Evolutionary conservation across 2,888 invertebrate genomes (phyloP).

Genomic region (Crepidodera aurea): DNA sequence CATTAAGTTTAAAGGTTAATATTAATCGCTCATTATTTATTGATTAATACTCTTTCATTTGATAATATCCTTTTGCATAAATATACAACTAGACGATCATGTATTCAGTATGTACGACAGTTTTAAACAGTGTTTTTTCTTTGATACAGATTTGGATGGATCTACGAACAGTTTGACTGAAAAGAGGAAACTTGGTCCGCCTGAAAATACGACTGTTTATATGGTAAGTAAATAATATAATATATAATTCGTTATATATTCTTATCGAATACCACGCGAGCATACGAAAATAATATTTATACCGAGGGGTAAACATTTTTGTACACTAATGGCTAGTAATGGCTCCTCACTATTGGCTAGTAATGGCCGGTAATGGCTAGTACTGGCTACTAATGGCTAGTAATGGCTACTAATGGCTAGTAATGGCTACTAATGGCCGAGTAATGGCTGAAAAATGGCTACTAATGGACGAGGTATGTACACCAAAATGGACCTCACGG

Average conservation of each 20-base stretch:
- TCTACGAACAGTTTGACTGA: conserved; percentile 60
- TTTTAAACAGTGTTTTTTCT: conserved; percentile 18
- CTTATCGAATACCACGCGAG: too few relatives aligned
- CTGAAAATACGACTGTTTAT: conserved; percentile 81
- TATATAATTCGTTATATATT: too few relatives aligned
- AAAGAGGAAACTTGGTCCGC: conserved; percentile 73
- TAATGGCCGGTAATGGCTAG: too few relatives aligned
- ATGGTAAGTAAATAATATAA: conserved; percentile 66
- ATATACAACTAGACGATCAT: not conserved
- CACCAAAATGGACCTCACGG: too few relatives aligned
- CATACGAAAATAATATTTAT: too few relatives aligned
- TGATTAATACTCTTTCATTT: conserved; percentile 1
- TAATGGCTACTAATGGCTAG: too few relatives aligned
- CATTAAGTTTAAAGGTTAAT: conserved; percentile 37
- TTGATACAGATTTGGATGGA: conserved; percentile 65
- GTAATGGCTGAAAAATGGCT: too few relatives aligned
- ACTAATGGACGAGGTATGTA: too few relatives aligned
- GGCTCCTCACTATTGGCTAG: too few relatives aligned
- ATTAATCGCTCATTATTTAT: conserved; percentile 17
- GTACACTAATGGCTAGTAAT: too few relatives aligned
- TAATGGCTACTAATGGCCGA: too few relatives aligned
- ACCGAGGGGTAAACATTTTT: conserved; percentile 3
- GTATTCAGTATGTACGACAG: conserved; percentile 10
- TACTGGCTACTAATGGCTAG: too few relatives aligned
- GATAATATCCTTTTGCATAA: not conserved